Percentiles rank a stretch among this genome's conserved stretches.
Evolutionary conservation across 2,888 invertebrate species (phyloP).

Genomic region (Thymelicus lineola): DNA sequence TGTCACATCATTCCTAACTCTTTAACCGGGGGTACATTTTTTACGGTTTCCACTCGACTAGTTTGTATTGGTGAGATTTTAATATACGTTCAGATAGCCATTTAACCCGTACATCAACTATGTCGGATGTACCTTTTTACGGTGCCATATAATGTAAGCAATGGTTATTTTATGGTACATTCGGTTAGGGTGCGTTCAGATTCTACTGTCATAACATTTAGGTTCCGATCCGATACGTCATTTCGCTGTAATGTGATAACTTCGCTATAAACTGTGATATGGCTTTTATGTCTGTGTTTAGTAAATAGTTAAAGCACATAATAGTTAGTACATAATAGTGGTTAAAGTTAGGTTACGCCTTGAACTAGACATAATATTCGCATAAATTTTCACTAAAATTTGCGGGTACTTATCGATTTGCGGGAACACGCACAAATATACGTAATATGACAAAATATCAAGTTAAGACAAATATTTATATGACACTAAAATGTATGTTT

Average conservation of each 20-base stretch:
- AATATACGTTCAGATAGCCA: slow-evolving; percentile 75
- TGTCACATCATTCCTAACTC: slow-evolving; percentile 48
- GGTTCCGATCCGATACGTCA: slow-evolving; percentile 73
- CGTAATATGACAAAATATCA: too few species aligned
- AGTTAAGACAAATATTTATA: too few species aligned
- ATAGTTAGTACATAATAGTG: too few species aligned
- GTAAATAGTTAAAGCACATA: slow-evolving; percentile 12
- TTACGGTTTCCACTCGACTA: slow-evolving; percentile 80
- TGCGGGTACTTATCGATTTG: too few species aligned
- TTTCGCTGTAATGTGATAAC: slow-evolving; percentile 34
- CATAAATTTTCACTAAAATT: too few species aligned
- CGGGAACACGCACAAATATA: too few species aligned
- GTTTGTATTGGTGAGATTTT: slow-evolving; percentile 81
- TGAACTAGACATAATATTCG: too few species aligned
- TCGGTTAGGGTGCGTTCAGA: slow-evolving; percentile 65
- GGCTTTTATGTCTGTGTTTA: slow-evolving; percentile 20
- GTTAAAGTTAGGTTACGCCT: background rate
- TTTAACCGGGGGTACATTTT: slow-evolving; percentile 59
- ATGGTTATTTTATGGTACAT: slow-evolving; percentile 79
- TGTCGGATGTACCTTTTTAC: slow-evolving; percentile 72
- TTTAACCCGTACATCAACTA: slow-evolving; percentile 72
- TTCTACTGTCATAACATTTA: slow-evolving; percentile 81
- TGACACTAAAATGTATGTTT: too few species aligned
- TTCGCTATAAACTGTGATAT: slow-evolving; percentile 30
- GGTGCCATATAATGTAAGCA: slow-evolving; percentile 78